A percentile compares a stretch with the other conserved stretches of the same genome.
These are phyloP conservation scores for Yponomeuta sedellus DNA, from an alignment of 2,888 invertebrate genomes.

Conservation along the genomic window DNA sequence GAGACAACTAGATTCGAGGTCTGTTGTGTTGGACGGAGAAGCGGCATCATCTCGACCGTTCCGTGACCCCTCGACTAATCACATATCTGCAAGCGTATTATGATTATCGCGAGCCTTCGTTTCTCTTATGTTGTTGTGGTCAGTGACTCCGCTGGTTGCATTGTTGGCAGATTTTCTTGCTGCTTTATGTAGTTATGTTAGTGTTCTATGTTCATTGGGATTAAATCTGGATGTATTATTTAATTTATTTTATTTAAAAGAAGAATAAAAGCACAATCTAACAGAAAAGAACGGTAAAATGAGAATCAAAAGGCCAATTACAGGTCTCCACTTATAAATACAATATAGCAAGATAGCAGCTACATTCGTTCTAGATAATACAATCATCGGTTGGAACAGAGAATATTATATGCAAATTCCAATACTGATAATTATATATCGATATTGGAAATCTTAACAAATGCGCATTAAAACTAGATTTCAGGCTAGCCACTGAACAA, in stretches of 20 bases:
- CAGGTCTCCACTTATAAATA: too few relatives aligned
- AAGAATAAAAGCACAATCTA: too few relatives aligned
- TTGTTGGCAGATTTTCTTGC: conserved; percentile 15
- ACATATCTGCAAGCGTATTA: conserved; percentile 75
- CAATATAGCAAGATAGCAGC: too few relatives aligned
- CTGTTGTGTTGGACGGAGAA: conserved; percentile 31
- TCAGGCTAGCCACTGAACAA: too few relatives aligned
- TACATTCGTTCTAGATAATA: too few relatives aligned
- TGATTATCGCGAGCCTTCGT: conserved; percentile 70
- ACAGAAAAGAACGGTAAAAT: too few relatives aligned
- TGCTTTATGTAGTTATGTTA: background rate
- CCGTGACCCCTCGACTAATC: conserved; percentile 72
- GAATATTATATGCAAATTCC: too few relatives aligned
- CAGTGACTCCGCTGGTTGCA: conserved; percentile 53
- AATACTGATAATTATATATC: too few relatives aligned
- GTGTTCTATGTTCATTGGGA: background rate
- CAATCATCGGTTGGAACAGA: too few relatives aligned
- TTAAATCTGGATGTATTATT: background rate
- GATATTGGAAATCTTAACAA: background rate
- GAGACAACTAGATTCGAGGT: conserved; percentile 28
- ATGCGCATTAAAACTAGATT: too few relatives aligned
- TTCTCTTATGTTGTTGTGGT: conserved; percentile 66
- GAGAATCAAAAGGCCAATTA: too few relatives aligned
- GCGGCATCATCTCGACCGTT: conserved; percentile 64
- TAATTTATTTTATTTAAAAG: too few relatives aligned